These are phyloP conservation scores for Tylochromis polylepis DNA, from an alignment of 2,113 vertebrate genomes.

Conservation along the genomic window DNA sequence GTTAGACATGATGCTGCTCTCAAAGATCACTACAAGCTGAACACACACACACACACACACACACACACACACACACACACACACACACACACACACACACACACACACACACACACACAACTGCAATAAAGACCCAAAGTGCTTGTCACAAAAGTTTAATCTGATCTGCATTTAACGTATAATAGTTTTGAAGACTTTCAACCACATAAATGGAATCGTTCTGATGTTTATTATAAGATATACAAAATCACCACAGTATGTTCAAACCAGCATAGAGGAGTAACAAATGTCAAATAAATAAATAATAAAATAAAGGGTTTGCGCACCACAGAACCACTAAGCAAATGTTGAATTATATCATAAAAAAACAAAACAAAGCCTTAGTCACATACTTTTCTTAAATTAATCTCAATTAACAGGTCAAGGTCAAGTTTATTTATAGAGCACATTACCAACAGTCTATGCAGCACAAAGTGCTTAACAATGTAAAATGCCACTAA, in stretches of 20 bases:
- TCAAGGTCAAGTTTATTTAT: not conserved
- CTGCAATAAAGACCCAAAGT: not conserved
- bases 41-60: too few relatives aligned
- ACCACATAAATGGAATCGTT: not conserved
- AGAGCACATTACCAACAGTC: not conserved
- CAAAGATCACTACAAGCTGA: not conserved
- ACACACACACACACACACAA: too few relatives aligned
- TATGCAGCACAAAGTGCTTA: not conserved
- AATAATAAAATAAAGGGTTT: not conserved
- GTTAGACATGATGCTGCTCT: not conserved
- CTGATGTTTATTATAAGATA: not conserved
- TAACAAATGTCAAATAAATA: not conserved
- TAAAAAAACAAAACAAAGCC: not conserved
- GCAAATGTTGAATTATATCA: not conserved
- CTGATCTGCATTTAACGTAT: fast-evolving
- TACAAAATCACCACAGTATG: not conserved
- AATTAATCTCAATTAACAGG: not conserved
- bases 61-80: too few relatives aligned
- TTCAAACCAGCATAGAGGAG: not conserved
- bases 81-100: too few relatives aligned
- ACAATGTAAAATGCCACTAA: not conserved
- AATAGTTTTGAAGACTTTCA: not conserved
- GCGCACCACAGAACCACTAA: not conserved
- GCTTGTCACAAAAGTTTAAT: not conserved
- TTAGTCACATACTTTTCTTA: not conserved